These are phyloP conservation scores for Rhinophrynus dorsalis DNA, from an alignment of 2,797 vertebrate genomes.

Conservation along the genomic window DNA sequence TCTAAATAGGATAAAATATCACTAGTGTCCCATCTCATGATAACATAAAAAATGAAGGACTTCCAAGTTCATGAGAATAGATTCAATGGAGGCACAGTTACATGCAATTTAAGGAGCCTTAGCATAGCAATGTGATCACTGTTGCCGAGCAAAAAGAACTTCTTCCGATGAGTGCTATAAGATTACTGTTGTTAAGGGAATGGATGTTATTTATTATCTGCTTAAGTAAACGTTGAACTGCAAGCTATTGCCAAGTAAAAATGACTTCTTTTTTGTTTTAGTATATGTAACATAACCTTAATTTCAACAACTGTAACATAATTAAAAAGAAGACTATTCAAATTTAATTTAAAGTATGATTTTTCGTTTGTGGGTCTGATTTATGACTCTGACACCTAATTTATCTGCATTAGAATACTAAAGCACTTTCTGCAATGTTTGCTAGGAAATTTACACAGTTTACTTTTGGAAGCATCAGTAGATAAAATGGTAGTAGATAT, in stretches of 20 bases:
- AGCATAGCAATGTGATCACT: conserved; percentile 22
- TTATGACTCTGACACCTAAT: too few relatives aligned
- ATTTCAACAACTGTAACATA: background rate
- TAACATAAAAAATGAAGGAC: background rate
- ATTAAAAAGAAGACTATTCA: background rate
- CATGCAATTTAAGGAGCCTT: conserved; percentile 29
- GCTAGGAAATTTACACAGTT: too few relatives aligned
- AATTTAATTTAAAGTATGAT: too few relatives aligned
- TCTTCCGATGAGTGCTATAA: conserved; percentile 29
- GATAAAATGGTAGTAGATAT: too few relatives aligned
- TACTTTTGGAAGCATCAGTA: too few relatives aligned
- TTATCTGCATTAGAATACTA: too few relatives aligned
- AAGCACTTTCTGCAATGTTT: too few relatives aligned
- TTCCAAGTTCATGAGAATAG: background rate
- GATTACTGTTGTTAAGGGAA: conserved; percentile 16
- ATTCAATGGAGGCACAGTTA: conserved; percentile 9
- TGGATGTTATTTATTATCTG: conserved; percentile 41
- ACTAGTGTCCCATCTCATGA: conserved; percentile 5
- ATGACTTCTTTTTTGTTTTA: background rate
- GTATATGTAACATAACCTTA: conserved; percentile 6
- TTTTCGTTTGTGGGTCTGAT: too few relatives aligned
- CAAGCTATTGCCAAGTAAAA: conserved; percentile 21
- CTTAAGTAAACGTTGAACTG: background rate
- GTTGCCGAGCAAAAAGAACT: conserved; percentile 23
- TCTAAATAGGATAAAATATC: conserved; percentile 21